Evolutionary conservation across 2,888 invertebrate species (phyloP), one percentile per base, ranked within the genome.

Genomic region (Elmis aenea): DNA sequence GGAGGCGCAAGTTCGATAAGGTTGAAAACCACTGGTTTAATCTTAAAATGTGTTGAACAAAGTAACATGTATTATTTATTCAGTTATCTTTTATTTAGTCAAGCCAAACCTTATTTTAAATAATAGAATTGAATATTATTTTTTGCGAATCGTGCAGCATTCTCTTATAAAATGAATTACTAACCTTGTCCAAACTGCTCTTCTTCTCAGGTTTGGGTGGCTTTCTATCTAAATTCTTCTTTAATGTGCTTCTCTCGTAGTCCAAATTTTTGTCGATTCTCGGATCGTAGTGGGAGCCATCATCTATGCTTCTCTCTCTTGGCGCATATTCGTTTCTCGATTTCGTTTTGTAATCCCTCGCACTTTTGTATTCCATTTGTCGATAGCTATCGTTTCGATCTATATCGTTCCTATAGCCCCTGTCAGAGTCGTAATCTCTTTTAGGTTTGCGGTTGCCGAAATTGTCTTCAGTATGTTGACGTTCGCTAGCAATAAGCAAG

Each of bases 101-200:
- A n/a, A n/a, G n/a, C n/a, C n/a, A n/a, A n/a, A n/a, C n/a, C n/a
- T n/a, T n/a, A n/a, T n/a, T n/a, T n/a, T n/a, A n/a, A n/a, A n/a
- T n/a, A n/a, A n/a, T n/a, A n/a, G n/a, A n/a, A n/a, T n/a, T n/a
- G n/a, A n/a, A n/a, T n/a, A n/a, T n/a, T n/a, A n/a, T n/a, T n/a
- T n/a, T n/a, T n/a, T 18, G 18, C 8, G 18, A 8, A 8, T 18
- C 8, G 18, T 18, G 5, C 5, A 18, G 18, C 5, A 8, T 18
- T 18, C 5, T 6, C 8, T 18, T 6, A 18, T 6, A 18, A 18
- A 5, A 6, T 18, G 8, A 18, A 5, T 18, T 5, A 8, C 18
- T 18, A 18, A 83, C 83, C 72, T 81, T 83, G 66, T 83, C 83
- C 53, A 84, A 75, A 55, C 82, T 76, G 65, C 83, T 81, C 60